Evolutionary conservation across 2,888 invertebrate species (phyloP).

Genomic region (Campopleginae sp.): DNA sequence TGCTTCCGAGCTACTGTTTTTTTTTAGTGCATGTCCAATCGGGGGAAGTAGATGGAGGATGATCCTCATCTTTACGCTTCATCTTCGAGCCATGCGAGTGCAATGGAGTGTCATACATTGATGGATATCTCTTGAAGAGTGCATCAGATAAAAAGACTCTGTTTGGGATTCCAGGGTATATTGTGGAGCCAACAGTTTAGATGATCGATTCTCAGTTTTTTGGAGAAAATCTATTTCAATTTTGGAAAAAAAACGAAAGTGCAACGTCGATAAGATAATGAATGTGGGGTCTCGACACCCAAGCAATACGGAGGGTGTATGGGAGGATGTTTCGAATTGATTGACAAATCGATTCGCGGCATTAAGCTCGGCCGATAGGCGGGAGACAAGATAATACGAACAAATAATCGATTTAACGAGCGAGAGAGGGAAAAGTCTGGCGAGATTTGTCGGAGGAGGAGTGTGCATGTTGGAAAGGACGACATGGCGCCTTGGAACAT

Average conservation of each 20-base stretch:
- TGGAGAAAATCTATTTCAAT: background rate
- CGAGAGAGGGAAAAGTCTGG: conserved; percentile 52
- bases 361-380: conserved; percentile 15
- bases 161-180: background rate
- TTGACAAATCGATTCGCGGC: conserved; percentile 38
- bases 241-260: background rate
- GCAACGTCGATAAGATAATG: background rate
- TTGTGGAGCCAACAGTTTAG: background rate
- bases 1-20: background rate
- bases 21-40: conserved; percentile 1
- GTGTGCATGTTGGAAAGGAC: conserved; percentile 31
- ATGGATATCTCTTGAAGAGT: background rate
- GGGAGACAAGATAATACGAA: conserved; percentile 63
- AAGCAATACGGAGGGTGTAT: background rate
- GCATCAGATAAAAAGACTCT: background rate
- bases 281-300: background rate
- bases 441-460: conserved; percentile 32
- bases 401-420: conserved; percentile 71
- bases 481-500: conserved; percentile 41
- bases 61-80: background rate
- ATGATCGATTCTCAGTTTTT: background rate
- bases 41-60: background rate
- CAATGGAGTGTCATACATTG: background rate
- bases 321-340: conserved; percentile 36
- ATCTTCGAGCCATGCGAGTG: background rate